Evolutionary conservation across 2,888 invertebrate genomes (phyloP), one percentile per base, ranked within the genome.

Genomic region (Ophioninae sp.): DNA sequence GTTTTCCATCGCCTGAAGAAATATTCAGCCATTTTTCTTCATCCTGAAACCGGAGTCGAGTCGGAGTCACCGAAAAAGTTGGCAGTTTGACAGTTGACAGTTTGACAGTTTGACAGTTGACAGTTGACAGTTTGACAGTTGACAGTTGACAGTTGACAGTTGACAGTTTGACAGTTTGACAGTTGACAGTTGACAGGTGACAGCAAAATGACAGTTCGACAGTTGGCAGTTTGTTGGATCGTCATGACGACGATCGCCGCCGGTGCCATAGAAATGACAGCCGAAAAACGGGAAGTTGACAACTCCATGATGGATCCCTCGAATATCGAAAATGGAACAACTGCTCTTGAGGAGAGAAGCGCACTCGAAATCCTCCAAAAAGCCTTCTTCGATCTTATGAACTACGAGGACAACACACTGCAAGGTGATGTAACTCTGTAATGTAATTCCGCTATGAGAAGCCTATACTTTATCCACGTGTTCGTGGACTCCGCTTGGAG

Each of bases 171-270:
- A n/a, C n/a, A n/a, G n/a, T n/a, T n/a, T n/a, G n/a, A n/a, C n/a
- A n/a, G n/a, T n/a, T n/a, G n/a, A n/a, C n/a, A n/a, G n/a, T n/a
- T n/a, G n/a, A n/a, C n/a, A n/a, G n/a, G n/a, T n/a, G n/a, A n/a
- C n/a, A n/a, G n/a, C 22, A 58, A 80, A 59, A 83, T 83, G 83
- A 69, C n/a, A n/a, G n/a, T n/a, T n/a, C n/a, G 74, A 68, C 59
- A 67, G 10, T 8, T 74, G 10, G 10, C 13, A 44, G 10, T 44
- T 9, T 7, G 75, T 44, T 44, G 75, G 13, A 63, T 76, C 30
- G 23, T 83, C 58, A 13, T 83, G 58, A 63, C 63, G 7, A 63
- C 41, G 41, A 10, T 72, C 41, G 13, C 64, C 39, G 72, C 56
- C 56, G 71, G 56, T 23, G 68, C 51, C 59, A 63, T 72, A 22